Conservation (phyloP, 2,888 invertebrate genomes). For the Drosophila prolongata region DNA sequence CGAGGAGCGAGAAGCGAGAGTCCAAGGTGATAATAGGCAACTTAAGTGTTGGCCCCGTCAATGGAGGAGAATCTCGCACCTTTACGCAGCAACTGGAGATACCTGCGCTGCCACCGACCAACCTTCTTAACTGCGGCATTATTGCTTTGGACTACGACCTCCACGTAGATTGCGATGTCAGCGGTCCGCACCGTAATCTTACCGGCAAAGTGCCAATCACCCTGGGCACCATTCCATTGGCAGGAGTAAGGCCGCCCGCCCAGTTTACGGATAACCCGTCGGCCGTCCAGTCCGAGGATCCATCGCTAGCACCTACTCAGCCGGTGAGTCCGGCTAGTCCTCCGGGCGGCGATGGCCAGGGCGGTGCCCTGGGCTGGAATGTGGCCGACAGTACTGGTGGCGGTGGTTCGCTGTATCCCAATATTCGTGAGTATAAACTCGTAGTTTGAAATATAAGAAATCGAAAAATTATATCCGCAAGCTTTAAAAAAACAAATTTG, state of each 20-base stretch:
- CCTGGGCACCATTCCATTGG: slow-evolving; percentile 90
- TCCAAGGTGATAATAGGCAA: slow-evolving; percentile 86
- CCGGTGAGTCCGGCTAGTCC: slow-evolving; percentile 84
- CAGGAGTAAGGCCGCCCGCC: slow-evolving; percentile 85
- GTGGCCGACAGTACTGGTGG: slow-evolving; percentile 83
- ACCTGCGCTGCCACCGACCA: slow-evolving; percentile 91
- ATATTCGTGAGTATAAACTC: slow-evolving; percentile 85
- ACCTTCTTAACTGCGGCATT: slow-evolving; percentile 90
- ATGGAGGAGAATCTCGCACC: slow-evolving; percentile 86
- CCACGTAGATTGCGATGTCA: slow-evolving; percentile 88
- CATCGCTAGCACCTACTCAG: slow-evolving; percentile 83
- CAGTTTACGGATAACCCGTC: slow-evolving; percentile 82
- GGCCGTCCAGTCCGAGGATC: slow-evolving; percentile 76
- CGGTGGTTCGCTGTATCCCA: slow-evolving; percentile 84
- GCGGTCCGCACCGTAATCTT: slow-evolving; percentile 88
- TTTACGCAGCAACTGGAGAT: slow-evolving; percentile 88
- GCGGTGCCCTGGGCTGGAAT: slow-evolving; percentile 84
- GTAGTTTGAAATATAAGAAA: background rate
- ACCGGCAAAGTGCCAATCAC: slow-evolving; percentile 88
- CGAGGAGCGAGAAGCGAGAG: slow-evolving; percentile 86
- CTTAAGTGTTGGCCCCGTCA: slow-evolving; percentile 88
- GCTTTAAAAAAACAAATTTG: too few relatives aligned
- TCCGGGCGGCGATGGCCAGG: slow-evolving; percentile 80
- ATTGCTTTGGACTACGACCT: slow-evolving; percentile 91
- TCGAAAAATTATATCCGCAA: too few relatives aligned